phyloP scores from a whole-genome alignment of 1,140 invertebrate species.

The Drosophila ficusphila region DNA sequence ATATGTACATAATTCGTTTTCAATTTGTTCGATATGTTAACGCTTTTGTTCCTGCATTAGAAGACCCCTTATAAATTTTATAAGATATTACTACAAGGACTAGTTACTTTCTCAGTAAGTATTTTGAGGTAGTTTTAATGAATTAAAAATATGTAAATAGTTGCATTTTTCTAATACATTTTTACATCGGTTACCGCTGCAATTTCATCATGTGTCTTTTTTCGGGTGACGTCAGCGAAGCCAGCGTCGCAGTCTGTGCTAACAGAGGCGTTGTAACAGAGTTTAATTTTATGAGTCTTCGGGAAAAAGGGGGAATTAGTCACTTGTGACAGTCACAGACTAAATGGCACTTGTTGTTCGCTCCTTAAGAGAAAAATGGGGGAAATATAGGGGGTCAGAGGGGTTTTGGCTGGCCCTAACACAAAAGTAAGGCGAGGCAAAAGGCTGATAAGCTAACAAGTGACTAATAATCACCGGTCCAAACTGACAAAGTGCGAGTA shows the following conservation, averaged over 20 bases:
- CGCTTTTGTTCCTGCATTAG: neutral
- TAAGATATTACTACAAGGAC: no score
- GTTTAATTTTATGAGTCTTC: neutral
- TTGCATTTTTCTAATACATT: neutral
- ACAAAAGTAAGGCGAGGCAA: constrained; percentile 35
- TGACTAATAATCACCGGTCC: constrained; percentile 43
- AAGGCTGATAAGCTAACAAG: constrained; percentile 42
- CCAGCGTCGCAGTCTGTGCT: neutral
- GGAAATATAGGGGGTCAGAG: neutral
- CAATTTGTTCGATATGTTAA: constrained; percentile 15
- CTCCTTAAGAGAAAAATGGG: neutral
- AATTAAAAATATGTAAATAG: no score
- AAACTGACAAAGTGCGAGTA: constrained; percentile 27
- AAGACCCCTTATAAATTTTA: constrained; percentile 15
- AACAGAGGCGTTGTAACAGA: neutral
- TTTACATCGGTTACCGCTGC: neutral
- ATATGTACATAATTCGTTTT: constrained; percentile 42
- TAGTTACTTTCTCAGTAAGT: no score
- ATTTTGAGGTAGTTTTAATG: no score
- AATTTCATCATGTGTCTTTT: constrained; percentile 1
- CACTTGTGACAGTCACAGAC: constrained; percentile 59
- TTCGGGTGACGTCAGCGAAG: constrained; percentile 5
- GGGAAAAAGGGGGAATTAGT: constrained; percentile 31
- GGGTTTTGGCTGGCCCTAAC: neutral
- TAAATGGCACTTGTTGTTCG: constrained; percentile 58